A percentile compares a stretch with the other conserved stretches of the same genome.
Conservation (phyloP, 2,797 vertebrate species). For the Pelochelys cantorii region DNA sequence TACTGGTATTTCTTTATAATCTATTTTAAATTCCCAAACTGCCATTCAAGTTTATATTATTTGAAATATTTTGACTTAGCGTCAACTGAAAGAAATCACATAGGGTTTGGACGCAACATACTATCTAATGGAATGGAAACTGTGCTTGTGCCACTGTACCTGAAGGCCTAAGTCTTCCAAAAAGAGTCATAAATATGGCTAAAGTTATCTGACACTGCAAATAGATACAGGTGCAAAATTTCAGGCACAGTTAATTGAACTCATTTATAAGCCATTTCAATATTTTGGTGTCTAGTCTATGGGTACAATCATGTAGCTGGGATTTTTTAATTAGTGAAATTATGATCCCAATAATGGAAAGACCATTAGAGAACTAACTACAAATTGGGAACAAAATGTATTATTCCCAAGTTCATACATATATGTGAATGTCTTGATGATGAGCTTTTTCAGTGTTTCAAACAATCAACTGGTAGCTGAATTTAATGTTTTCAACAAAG, state of each 20-base stretch:
- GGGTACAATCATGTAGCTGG: neutral
- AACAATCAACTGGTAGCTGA: too few species aligned
- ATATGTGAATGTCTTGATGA: neutral
- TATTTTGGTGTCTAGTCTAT: neutral
- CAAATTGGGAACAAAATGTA: neutral
- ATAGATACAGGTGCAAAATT: neutral
- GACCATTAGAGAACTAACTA: neutral
- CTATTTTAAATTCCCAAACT: conserved; percentile 20
- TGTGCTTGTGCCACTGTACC: neutral
- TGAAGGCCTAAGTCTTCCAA: neutral
- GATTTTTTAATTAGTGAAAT: neutral
- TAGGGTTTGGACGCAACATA: neutral
- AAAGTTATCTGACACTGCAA: neutral
- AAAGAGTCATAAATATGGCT: neutral
- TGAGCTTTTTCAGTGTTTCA: too few species aligned
- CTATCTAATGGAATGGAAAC: neutral
- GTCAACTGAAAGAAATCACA: neutral
- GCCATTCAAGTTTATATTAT: neutral
- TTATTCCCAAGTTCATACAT: neutral
- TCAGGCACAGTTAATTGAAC: neutral
- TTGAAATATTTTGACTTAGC: neutral
- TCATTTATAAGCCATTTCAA: neutral
- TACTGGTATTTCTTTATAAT: conserved; percentile 24
- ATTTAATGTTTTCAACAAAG: too few species aligned
- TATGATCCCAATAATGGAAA: neutral